phyloP scores from a whole-genome alignment of 2,797 vertebrate genomes.

The Carcharodon carcharias region DNA sequence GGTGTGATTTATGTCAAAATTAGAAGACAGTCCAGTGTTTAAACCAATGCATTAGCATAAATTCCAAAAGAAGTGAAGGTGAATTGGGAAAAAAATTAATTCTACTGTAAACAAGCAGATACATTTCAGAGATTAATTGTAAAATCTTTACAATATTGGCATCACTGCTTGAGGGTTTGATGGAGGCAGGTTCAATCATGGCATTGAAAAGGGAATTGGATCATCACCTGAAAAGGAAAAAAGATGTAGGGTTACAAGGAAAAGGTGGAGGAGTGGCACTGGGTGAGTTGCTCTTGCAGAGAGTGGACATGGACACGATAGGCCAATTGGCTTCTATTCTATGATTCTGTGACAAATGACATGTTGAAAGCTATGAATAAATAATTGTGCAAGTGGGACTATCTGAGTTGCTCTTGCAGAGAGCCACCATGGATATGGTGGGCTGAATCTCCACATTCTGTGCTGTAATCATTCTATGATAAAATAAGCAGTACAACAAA shows the following conservation, averaged over 20 bases:
- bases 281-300: neutral
- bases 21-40: neutral
- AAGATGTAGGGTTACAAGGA: neutral
- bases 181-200: neutral
- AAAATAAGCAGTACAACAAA: neutral
- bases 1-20: neutral
- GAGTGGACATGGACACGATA: neutral
- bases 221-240: neutral
- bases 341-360: no score
- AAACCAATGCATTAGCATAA: neutral
- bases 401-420: no score
- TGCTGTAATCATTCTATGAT: neutral
- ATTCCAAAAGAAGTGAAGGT: neutral
- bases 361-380: no score
- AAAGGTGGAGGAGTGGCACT: neutral
- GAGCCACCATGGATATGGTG: no score
- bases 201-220: neutral
- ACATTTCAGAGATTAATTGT: neutral
- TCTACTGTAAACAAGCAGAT: neutral
- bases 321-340: neutral
- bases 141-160: neutral
- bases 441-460: no score
- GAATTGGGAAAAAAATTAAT: neutral
- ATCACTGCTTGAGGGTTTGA: neutral
- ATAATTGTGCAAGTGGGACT: no score